phyloP scores from a whole-genome alignment of 2,888 invertebrate species.

The Thyatira batis region DNA sequence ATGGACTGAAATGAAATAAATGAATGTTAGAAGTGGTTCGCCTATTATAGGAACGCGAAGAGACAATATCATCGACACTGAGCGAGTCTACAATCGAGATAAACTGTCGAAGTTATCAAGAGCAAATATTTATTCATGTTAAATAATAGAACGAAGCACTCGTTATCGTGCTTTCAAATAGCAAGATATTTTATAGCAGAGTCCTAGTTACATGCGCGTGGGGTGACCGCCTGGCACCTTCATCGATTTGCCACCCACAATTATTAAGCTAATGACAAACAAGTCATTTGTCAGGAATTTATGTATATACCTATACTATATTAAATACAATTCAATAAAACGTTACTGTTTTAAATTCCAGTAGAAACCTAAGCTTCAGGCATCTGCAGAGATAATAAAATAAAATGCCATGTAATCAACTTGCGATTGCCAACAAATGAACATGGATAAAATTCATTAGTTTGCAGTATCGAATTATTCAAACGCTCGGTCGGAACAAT shows the following conservation, averaged over 20 bases:
- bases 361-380: not conserved
- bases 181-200: conserved; percentile 44
- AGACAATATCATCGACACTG: not conserved
- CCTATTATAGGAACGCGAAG: not conserved
- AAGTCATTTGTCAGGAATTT: no score
- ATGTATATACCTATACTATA: no score
- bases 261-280: conserved; percentile 6
- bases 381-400: not conserved
- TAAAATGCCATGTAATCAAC: not conserved
- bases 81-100: conserved; percentile 23
- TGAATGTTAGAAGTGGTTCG: not conserved
- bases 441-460: conserved; percentile 2
- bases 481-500: conserved; percentile 37
- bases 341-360: no score
- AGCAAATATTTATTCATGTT: conserved; percentile 42
- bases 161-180: conserved; percentile 49
- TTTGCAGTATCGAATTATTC: conserved; percentile 28
- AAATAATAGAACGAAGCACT: conserved; percentile 44
- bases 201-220: conserved; percentile 45
- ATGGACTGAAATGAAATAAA: conserved; percentile 85
- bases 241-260: conserved; percentile 42
- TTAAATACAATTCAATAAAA: no score
- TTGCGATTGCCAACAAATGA: not conserved
- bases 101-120: conserved; percentile 41
- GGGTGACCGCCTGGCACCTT: conserved; percentile 44